Evolutionary conservation across 2,113 vertebrate genomes (phyloP).

Genomic region (Ceuthmochares aereus): DNA sequence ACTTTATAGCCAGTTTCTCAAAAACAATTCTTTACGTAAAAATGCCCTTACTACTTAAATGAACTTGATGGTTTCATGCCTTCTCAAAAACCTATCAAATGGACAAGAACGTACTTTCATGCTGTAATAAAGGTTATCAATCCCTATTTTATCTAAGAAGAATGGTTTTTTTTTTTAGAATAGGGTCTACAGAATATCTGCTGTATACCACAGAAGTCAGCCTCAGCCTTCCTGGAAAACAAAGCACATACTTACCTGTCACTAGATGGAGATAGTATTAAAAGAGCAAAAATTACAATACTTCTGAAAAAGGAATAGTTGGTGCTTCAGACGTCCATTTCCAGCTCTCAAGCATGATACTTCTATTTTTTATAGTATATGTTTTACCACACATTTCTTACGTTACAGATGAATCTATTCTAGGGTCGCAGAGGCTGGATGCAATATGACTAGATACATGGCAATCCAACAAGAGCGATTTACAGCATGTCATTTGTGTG

Average conservation of each 20-base stretch:
- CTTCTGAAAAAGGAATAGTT: neutral
- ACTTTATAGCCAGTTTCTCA: neutral
- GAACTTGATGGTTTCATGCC: neutral
- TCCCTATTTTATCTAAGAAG: neutral
- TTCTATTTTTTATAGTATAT: neutral
- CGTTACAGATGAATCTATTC: neutral
- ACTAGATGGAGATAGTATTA: neutral
- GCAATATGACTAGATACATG: neutral
- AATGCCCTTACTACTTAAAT: neutral
- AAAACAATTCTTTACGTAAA: neutral
- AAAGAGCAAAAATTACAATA: neutral
- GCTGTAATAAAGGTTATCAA: neutral
- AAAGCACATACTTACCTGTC: neutral
- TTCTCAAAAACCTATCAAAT: neutral
- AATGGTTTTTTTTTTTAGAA: neutral
- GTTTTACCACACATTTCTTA: slow-evolving; percentile 10
- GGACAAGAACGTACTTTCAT: neutral
- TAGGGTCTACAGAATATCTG: neutral
- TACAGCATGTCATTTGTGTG: slow-evolving; percentile 20
- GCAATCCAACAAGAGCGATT: slow-evolving; percentile 6
- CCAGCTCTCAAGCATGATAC: neutral
- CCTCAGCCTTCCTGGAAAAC: neutral
- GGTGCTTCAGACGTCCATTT: neutral
- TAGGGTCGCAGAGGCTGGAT: neutral
- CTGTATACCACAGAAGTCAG: neutral